Conservation (phyloP, 2,113 vertebrate species). For the Oncorhynchus nerka region DNA sequence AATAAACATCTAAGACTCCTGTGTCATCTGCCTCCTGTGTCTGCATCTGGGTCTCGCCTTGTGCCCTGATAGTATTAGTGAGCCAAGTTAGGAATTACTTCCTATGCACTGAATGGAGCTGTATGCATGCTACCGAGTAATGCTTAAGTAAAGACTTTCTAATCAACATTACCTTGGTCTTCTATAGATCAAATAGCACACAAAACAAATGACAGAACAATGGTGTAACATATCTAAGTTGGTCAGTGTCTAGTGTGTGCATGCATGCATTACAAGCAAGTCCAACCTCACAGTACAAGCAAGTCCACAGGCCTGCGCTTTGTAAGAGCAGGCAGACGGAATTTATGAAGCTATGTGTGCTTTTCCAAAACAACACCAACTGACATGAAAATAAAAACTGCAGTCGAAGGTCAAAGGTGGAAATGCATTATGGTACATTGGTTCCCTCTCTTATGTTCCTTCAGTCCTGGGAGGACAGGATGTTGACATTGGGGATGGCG, state of each 20-base stretch:
- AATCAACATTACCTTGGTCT: too few relatives aligned
- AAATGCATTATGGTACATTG: background rate
- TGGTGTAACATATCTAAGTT: background rate
- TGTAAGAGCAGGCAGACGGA: background rate
- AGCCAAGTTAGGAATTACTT: too few relatives aligned
- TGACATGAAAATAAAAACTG: constrained; percentile 9
- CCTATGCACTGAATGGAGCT: too few relatives aligned
- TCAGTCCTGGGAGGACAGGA: background rate
- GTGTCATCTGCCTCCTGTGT: too few relatives aligned
- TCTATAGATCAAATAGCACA: too few relatives aligned
- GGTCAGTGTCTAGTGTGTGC: too few relatives aligned
- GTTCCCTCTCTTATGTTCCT: background rate
- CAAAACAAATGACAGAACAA: background rate
- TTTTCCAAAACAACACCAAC: constrained; percentile 29
- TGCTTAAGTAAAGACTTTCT: too few relatives aligned
- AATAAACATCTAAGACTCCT: too few relatives aligned
- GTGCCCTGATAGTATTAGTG: too few relatives aligned
- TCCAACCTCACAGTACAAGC: background rate
- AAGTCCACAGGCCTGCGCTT: too few relatives aligned
- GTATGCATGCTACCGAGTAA: too few relatives aligned
- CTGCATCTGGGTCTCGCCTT: too few relatives aligned
- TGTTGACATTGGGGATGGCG: background rate
- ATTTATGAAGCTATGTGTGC: constrained; percentile 15
- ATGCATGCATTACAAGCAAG: background rate
- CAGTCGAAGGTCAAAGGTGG: background rate